Base-by-base conservation (phyloP, 2,888 invertebrate species). In the Noctua fimbriata region DNA sequence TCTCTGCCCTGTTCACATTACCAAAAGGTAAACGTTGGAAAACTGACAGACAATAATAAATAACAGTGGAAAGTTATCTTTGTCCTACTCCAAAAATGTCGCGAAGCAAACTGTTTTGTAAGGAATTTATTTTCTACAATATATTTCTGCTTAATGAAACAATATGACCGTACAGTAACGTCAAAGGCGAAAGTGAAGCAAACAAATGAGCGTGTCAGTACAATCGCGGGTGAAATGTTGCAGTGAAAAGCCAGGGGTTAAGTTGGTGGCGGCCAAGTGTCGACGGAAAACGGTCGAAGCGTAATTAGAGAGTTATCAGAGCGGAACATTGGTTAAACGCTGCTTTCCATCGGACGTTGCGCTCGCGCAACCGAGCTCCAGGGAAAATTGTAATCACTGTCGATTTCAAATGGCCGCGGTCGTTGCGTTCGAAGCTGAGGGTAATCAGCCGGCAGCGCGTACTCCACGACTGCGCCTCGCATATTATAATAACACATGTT, bases 381-480 rank as follows among this genome's bases (percentile, higher is more conserved):
- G 96, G 96, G 96, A 96, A 96, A 96, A 96, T 96, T 94, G 96
- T 95, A 96, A 96, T 96, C 96, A 97, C 96, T 97, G 95, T 96
- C 96, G 96, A 96, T 97, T 97, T 96, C 96, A 94, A 95, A 94
- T 92, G 92, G 93, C 94, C 92, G 94, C 93, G 93, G 93, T 93
- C 90, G 90, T 92, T 94, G 93, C 94, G 92, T 94, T 93, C 91
- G 92, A 93, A 92, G 93, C 92, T 91, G 91, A 92, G 90, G 92
- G 92, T 93, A 93, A 93, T 93, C 93, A 93, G 83, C 66, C 84
- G 69, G 79, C 65, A 79, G 81, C 65, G 74, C 69, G 58, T 70
- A 84, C 71, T 81, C 78, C 74, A 72, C 79, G 76, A 77, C 73
- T 79, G n/a, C 63, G 78, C 63, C 72, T 73, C 76, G 75, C 81